Percentiles rank a stretch among this genome's conserved stretches.
Conservation (phyloP, 2,888 invertebrate species). For the Melanophora roralis region DNA sequence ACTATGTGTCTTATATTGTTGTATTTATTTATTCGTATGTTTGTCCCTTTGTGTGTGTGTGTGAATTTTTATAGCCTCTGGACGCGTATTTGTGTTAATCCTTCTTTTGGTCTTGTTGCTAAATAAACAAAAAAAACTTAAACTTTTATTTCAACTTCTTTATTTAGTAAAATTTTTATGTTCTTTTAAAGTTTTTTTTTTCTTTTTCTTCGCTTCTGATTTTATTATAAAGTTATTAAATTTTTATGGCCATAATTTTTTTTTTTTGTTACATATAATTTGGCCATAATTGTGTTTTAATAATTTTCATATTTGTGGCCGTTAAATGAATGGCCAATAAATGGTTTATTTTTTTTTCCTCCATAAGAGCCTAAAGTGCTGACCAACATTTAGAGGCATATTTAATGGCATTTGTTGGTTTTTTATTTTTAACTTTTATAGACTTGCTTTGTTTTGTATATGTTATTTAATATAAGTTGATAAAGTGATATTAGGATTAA, state of each 20-base stretch:
- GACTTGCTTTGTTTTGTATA: too few species aligned
- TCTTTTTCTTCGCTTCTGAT: constrained; percentile 15
- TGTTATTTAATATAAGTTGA: constrained; percentile 10
- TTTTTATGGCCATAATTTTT: constrained; percentile 50
- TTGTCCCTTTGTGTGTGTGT: background rate
- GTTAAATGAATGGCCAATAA: constrained; percentile 42
- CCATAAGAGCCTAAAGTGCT: constrained; percentile 5
- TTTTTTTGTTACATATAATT: constrained; percentile 33
- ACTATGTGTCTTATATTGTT: constrained; percentile 5
- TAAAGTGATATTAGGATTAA: too few species aligned
- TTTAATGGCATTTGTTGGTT: background rate
- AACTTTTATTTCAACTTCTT: constrained; percentile 12
- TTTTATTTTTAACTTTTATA: constrained; percentile 7
- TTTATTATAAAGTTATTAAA: constrained; percentile 51
- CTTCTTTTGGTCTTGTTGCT: constrained; percentile 22
- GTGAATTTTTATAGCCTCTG: constrained; percentile 36
- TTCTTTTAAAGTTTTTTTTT: constrained; percentile 13
- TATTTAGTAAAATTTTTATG: constrained; percentile 25
- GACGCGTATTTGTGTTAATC: constrained; percentile 53
- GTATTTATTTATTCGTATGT: constrained; percentile 11
- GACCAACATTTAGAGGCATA: constrained; percentile 5
- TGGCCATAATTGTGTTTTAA: constrained; percentile 54
- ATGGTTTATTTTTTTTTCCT: constrained; percentile 4
- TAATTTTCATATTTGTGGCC: constrained; percentile 45
- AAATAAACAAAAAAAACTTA: background rate